Evolutionary conservation across 1,140 invertebrate genomes (phyloP), one percentile per base, ranked within the genome.

Genomic region (Dysdera silvatica): DNA sequence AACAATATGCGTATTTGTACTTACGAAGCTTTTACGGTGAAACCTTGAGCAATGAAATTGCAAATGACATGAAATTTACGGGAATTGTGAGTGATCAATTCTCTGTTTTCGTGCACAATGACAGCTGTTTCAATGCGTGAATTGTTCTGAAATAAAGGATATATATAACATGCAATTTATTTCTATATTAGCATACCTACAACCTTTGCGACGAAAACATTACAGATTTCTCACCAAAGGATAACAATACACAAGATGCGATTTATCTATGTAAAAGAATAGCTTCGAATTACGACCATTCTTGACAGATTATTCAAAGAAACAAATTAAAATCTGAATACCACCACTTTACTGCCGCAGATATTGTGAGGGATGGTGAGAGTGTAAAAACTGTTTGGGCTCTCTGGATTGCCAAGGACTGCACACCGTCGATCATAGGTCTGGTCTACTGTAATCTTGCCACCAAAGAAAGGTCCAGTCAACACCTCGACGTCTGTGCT

Each of bases 51-150:
- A 67, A 87, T 84, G 69, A 86, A 87, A 20, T 84, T 85, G 69
- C 87, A 89, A 8, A 87, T 77, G 1, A 89, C 86, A 37, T 88
- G 75, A 73, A 88, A 88, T 77, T 85, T 80, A 60, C 86, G 75
- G 1, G 86, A 87, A 71, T 85, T 87, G 69, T 88, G 86, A 0
- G 87, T 88, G 14, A 88, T 79, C 68, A 89, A 88, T 1, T 85
- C 85, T 35, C 86, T 72, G 73, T 87, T 88, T 72, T 89, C 87
- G 71, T 89, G 86, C 4, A 88, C 87, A 6, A 87, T 81, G 26
- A 88, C 85, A 71, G 86, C 87, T 2, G 86, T 87, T 14, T 65
- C 35, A 84, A 84, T 52, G 86, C 86, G 2, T 84, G 84, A 0
- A 80, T 83, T 55, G 84, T 68, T 47, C 67, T 68, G 49, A 7